Evolutionary conservation across 1,140 invertebrate species (phyloP).

Genomic region (Teleopsis dalmanni): DNA sequence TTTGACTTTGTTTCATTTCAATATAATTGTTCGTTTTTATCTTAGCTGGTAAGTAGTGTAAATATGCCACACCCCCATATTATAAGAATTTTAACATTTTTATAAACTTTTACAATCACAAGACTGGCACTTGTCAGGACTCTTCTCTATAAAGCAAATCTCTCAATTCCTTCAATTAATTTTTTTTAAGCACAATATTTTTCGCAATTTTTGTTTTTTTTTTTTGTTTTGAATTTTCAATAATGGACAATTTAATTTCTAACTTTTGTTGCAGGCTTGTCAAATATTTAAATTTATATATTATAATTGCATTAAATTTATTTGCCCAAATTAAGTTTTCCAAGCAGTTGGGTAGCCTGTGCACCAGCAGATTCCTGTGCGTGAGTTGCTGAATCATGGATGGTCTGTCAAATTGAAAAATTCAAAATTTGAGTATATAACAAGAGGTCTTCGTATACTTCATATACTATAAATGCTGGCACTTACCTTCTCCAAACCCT

Average conservation of each 20-base stretch:
- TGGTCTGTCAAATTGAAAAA: conserved; percentile 14
- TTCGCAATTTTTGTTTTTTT: background rate
- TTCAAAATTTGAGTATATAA: too few species aligned
- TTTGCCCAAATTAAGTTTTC: conserved; percentile 37
- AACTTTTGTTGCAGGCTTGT: background rate
- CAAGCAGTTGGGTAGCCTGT: conserved; percentile 35
- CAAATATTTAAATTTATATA: conserved; percentile 5
- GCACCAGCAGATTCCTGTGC: conserved; percentile 33
- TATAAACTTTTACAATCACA: conserved; percentile 24
- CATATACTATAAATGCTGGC: background rate
- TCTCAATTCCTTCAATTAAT: background rate
- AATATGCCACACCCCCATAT: background rate
- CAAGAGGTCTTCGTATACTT: background rate
- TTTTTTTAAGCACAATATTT: background rate
- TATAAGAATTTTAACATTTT: background rate
- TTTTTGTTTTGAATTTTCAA: background rate
- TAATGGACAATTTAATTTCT: background rate
- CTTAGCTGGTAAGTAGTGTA: background rate
- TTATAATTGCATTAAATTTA: conserved; percentile 17
- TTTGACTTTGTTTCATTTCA: background rate
- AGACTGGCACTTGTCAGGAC: conserved; percentile 39
- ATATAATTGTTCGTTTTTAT: background rate
- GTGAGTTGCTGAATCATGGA: conserved; percentile 31
- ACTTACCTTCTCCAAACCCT: conserved; percentile 32
- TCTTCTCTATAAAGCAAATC: background rate